phyloP scores from a whole-genome alignment of 2,888 invertebrate species.

The Chalcosyrphus nemorum region DNA sequence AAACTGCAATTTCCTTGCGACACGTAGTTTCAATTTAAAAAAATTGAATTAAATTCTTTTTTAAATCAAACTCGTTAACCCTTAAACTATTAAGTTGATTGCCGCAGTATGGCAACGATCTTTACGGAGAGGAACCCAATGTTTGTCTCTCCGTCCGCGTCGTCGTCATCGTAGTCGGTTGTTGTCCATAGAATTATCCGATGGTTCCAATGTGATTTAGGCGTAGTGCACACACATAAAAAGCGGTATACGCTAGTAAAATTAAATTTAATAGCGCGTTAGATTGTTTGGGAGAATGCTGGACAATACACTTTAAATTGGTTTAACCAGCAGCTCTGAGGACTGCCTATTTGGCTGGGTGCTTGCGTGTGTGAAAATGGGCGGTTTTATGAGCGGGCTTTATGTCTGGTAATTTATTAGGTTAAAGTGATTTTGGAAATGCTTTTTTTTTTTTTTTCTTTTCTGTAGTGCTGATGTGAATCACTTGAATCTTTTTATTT shows the following conservation, averaged over 20 bases:
- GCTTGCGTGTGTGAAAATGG: slow-evolving; percentile 19
- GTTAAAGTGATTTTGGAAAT: slow-evolving; percentile 50
- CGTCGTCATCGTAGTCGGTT: neutral
- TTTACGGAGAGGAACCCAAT: slow-evolving; percentile 1
- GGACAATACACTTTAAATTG: slow-evolving; percentile 68
- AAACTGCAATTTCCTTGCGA: slow-evolving; percentile 37
- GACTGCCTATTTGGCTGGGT: neutral
- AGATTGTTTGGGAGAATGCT: slow-evolving; percentile 55
- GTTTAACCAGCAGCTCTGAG: slow-evolving; percentile 51
- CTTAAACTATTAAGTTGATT: slow-evolving; percentile 66
- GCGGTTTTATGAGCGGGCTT: slow-evolving; percentile 37
- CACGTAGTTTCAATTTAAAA: slow-evolving; percentile 1
- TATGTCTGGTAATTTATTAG: slow-evolving; percentile 49
- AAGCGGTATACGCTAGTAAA: slow-evolving; percentile 41
- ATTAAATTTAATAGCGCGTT: slow-evolving; percentile 68
- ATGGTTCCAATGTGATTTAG: slow-evolving; percentile 39
- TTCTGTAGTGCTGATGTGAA: neutral
- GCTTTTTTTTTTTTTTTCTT: neutral
- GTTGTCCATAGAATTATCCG: slow-evolving; percentile 31
- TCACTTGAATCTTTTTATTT: slow-evolving; percentile 1
- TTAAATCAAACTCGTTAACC: slow-evolving; percentile 69
- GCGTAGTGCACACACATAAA: slow-evolving; percentile 37
- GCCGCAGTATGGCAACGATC: slow-evolving; percentile 34
- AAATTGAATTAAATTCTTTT: slow-evolving; percentile 62
- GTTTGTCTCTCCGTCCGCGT: slow-evolving; percentile 3